Conservation (phyloP, 2,797 vertebrate species). For the Hyperoplus lanceolatus region DNA sequence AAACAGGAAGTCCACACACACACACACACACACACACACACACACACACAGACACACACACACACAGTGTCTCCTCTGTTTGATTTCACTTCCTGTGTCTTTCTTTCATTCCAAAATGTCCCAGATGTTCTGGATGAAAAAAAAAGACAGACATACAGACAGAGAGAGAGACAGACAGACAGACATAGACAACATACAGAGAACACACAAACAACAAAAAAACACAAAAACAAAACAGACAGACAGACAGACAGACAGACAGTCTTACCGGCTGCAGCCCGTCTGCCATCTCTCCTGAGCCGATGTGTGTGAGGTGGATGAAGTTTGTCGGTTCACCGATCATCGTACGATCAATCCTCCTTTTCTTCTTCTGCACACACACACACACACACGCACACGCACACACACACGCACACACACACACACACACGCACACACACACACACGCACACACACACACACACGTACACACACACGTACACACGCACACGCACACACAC, state of each 20-base stretch:
- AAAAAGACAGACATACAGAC: neutral
- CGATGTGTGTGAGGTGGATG: conserved; percentile 93
- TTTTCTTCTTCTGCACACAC: conserved; percentile 84
- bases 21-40: conserved; percentile 31
- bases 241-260: neutral
- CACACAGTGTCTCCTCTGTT: conserved; percentile 21
- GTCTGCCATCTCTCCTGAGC: conserved; percentile 91
- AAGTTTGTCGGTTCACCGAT: conserved; percentile 95
- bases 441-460: conserved; percentile 41
- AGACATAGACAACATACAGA: neutral
- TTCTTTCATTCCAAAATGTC: too few species aligned
- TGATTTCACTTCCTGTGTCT: neutral
- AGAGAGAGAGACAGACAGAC: neutral
- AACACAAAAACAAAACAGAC: too few species aligned
- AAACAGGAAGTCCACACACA: conserved; percentile 46
- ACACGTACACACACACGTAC: neutral
- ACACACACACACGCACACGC: conserved; percentile 32
- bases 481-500: too few species aligned
- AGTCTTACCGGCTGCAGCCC: conserved; percentile 88
- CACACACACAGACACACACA: conserved; percentile 18
- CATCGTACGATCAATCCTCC: conserved; percentile 92
- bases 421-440: conserved; percentile 31
- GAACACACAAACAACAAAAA: too few species aligned
- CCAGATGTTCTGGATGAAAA: too few species aligned
- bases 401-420: conserved; percentile 35